phyloP scores from a whole-genome alignment of 1,140 invertebrate species.

The Heterodera carotae region DNA sequence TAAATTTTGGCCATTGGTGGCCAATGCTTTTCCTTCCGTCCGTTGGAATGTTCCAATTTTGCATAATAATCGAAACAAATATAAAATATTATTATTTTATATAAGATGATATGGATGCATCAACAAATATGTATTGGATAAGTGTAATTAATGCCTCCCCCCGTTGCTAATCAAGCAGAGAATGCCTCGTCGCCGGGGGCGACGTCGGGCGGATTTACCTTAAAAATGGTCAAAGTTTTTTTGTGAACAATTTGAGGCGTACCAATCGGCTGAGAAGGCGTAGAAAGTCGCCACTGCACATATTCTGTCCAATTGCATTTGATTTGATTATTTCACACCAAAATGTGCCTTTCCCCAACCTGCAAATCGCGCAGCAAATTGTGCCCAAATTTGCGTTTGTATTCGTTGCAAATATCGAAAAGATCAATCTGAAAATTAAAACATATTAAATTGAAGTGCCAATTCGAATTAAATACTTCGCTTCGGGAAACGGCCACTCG shows the following conservation, averaged over 20 bases:
- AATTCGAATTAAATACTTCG: conserved; percentile 29
- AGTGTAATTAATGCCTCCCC: neutral
- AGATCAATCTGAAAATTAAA: conserved; percentile 49
- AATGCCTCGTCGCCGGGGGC: conserved; percentile 36
- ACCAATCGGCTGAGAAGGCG: conserved; percentile 43
- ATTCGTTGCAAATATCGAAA: conserved; percentile 49
- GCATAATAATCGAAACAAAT: too few relatives aligned
- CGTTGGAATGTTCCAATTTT: too few relatives aligned
- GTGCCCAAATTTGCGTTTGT: conserved; percentile 41
- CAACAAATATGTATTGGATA: too few relatives aligned
- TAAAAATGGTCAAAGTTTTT: neutral
- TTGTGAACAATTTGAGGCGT: neutral
- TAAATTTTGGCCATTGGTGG: too few relatives aligned
- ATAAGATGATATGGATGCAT: too few relatives aligned
- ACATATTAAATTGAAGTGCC: neutral
- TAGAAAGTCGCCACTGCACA: conserved; percentile 54
- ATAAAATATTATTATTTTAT: too few relatives aligned
- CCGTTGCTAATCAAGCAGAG: neutral
- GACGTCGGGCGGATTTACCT: conserved; percentile 32
- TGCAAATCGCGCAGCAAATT: conserved; percentile 42
- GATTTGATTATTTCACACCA: neutral
- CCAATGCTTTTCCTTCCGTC: too few relatives aligned
- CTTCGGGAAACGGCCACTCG: conserved; percentile 50
- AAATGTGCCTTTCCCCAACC: conserved; percentile 36
- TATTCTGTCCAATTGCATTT: conserved; percentile 25